Evolutionary conservation across 2,113 vertebrate genomes (phyloP), one percentile per base, ranked within the genome.

Genomic region (Chaetodon trifascialis): DNA sequence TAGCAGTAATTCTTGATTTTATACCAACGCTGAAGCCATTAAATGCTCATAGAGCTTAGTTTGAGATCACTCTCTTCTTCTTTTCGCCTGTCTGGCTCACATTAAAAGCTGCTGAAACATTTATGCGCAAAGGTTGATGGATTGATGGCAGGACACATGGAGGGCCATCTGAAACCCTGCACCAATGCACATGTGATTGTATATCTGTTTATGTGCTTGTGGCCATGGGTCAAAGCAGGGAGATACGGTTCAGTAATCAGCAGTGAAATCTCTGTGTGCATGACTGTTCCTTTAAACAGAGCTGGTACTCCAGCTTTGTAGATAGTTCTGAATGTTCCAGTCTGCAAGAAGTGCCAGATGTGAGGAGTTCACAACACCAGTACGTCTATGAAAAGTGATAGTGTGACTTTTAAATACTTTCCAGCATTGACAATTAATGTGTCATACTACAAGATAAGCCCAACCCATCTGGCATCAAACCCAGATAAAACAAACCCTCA

Each of bases 231-330:
- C 80, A 87, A n/a, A 68, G 66, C 51, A 42, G 55, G 72, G 67
- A 85, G 85, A 90, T 75, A 36, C 16, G 84, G 89, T 71, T 92
- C 86, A 89, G 63, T 34, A 30, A 58, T 70, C 46, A n/a, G 46
- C 51, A 8, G 59, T 73, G 67, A 80, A 71, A 70, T 55, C 56
- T 38, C 4, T 81, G 25, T 83, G 12, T 30, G 56, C 49, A 55
- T 76, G 42, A 12, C 52, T 49, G 25, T 34, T 52, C 40, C 34
- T 76, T 75, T 16, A 59, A 82, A 44, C 25, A 47, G 49, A 74
- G 42, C 72, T 74, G 62, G 15, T 9, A 10, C 19, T n/a, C 46
- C 7, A 49, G 44, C 69, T 74, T 67, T 79, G 25, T 14, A 47
- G 38, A 69, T 79, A 51, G 59, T n/a, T 44, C 73, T 54, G 19